A percentile compares a stretch with the other conserved stretches of the same genome.
These are phyloP conservation scores for Drosophila simulans DNA, from an alignment of 1,140 invertebrate genomes.

Conservation along the genomic window DNA sequence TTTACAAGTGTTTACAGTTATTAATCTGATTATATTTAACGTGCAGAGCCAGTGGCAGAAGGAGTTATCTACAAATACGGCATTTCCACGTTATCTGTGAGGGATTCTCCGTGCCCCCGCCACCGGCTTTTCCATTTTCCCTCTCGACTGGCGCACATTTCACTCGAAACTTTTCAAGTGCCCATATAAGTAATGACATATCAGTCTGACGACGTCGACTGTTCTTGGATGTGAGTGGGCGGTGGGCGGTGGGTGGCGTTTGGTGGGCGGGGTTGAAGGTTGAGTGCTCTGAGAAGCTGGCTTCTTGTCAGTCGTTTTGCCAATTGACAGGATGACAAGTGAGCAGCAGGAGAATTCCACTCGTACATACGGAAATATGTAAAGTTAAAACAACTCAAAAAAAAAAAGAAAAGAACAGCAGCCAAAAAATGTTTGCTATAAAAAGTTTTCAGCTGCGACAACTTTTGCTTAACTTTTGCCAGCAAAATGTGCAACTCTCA, in stretches of 20 bases:
- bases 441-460: slow-evolving; percentile 69
- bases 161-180: slow-evolving; percentile 80
- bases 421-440: slow-evolving; percentile 67
- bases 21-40: slow-evolving; percentile 81
- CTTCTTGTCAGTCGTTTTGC: slow-evolving; percentile 67
- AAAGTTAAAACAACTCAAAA: slow-evolving; percentile 57
- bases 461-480: slow-evolving; percentile 71
- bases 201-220: slow-evolving; percentile 60
- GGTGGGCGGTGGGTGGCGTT: neutral
- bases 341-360: slow-evolving; percentile 82
- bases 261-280: slow-evolving; percentile 15
- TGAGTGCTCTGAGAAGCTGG: slow-evolving; percentile 39
- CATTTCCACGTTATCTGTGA: slow-evolving; percentile 31
- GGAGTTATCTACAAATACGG: slow-evolving; percentile 25
- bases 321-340: slow-evolving; percentile 82
- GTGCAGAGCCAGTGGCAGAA: slow-evolving; percentile 18
- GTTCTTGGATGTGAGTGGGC: slow-evolving; percentile 20
- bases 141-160: slow-evolving; percentile 51
- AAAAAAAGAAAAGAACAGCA: slow-evolving; percentile 7
- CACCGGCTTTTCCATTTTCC: neutral
- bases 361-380: slow-evolving; percentile 69
- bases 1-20: slow-evolving; percentile 72
- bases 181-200: slow-evolving; percentile 78
- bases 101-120: neutral
- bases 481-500: slow-evolving; percentile 54